Percentiles rank a stretch among this genome's conserved stretches.
Evolutionary conservation across 2,113 vertebrate genomes (phyloP).

Genomic region (Psophia crepitans): DNA sequence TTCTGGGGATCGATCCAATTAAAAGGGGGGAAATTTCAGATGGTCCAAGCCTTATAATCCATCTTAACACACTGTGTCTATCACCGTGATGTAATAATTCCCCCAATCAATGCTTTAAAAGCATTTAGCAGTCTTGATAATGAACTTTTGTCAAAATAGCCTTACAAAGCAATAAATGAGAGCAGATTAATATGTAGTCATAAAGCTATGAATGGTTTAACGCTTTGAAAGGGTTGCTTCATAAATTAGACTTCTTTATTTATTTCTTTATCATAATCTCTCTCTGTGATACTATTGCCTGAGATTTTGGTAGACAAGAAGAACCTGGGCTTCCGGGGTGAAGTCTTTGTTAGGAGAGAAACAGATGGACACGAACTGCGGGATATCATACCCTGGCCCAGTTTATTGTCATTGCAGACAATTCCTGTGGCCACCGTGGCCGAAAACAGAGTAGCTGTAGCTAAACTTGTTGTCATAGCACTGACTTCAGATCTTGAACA

Average conservation of each 20-base stretch:
- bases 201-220: constrained; percentile 78
- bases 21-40: constrained; percentile 82
- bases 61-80: constrained; percentile 84
- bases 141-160: constrained; percentile 94
- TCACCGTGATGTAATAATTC: constrained; percentile 89
- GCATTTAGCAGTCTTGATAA: constrained; percentile 93
- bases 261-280: constrained; percentile 27
- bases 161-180: constrained; percentile 89
- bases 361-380: background rate
- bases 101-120: constrained; percentile 98
- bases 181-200: constrained; percentile 83
- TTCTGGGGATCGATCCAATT: constrained; percentile 89
- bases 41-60: constrained; percentile 83
- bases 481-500: background rate
- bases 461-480: background rate
- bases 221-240: constrained; percentile 41
- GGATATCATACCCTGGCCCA: background rate
- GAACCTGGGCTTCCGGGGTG: background rate
- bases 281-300: background rate
- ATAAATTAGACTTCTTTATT: constrained; percentile 59
- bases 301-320: background rate
- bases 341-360: background rate
- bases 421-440: background rate
- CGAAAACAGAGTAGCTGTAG: background rate
- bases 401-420: background rate